A percentile compares a stretch with the other conserved stretches of the same genome.
phyloP scores from a whole-genome alignment of 2,888 invertebrate species.

The Apamea epomidion region DNA sequence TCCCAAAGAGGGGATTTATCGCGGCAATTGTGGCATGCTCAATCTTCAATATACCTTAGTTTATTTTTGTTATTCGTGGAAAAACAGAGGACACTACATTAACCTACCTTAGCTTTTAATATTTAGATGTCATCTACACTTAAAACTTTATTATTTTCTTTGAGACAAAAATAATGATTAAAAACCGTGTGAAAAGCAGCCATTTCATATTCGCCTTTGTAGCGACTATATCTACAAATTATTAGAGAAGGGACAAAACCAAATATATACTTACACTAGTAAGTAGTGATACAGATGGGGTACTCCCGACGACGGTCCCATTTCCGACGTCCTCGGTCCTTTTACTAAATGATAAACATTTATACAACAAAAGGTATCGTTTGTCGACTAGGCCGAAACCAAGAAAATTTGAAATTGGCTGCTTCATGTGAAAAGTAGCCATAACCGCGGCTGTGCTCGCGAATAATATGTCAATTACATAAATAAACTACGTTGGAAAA shows the following conservation, averaged over 20 bases:
- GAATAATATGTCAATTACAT: no score
- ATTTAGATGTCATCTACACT: background rate
- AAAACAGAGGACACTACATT: background rate
- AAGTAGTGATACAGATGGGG: slow-evolving; percentile 2
- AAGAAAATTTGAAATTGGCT: background rate
- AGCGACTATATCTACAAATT: background rate
- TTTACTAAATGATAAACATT: slow-evolving; percentile 5
- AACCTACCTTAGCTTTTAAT: background rate
- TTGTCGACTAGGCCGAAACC: background rate
- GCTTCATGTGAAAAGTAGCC: background rate
- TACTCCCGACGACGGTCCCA: background rate
- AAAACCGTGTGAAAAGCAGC: background rate
- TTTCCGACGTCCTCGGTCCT: slow-evolving; percentile 3
- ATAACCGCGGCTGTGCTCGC: background rate
- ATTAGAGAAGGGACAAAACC: slow-evolving; percentile 6
- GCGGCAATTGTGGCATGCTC: no score
- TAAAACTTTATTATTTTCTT: background rate
- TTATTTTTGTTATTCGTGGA: background rate
- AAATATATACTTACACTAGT: background rate
- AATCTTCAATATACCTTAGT: background rate
- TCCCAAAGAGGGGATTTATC: no score
- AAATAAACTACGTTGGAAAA: background rate
- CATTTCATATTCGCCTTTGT: background rate
- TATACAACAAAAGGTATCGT: background rate
- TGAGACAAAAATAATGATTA: background rate